phyloP scores from a whole-genome alignment of 2,797 vertebrate species.

The Molossus molossus region DNA sequence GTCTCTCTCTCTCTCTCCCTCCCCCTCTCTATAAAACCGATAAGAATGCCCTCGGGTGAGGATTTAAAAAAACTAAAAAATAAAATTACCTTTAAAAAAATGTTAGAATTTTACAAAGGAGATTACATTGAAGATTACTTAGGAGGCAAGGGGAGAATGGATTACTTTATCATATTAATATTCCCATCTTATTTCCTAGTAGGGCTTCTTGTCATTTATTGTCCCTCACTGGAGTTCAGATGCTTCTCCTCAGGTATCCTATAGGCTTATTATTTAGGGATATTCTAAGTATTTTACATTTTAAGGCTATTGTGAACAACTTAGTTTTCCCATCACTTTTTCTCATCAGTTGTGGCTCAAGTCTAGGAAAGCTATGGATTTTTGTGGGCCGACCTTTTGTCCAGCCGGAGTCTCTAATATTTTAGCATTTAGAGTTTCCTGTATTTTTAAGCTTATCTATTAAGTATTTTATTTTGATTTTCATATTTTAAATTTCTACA shows the following conservation, averaged over 20 bases:
- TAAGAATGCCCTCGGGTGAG: too few relatives aligned
- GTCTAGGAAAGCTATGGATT: slow-evolving; percentile 2
- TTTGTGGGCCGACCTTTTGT: background rate
- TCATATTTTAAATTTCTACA: slow-evolving; percentile 41
- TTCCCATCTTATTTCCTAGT: background rate
- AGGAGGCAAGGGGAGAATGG: background rate
- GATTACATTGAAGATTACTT: background rate
- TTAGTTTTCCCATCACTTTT: slow-evolving; percentile 39
- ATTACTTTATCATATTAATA: background rate
- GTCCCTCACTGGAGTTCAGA: slow-evolving; percentile 21
- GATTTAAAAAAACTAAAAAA: too few relatives aligned
- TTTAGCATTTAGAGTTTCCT: background rate
- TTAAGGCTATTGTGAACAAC: slow-evolving; percentile 1
- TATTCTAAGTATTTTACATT: slow-evolving; percentile 39
- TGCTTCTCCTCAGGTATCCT: slow-evolving; percentile 8
- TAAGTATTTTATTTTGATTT: slow-evolving; percentile 55
- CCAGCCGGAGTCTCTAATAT: background rate
- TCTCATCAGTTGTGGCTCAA: slow-evolving; percentile 30
- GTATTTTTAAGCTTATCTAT: background rate
- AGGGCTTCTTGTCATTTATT: background rate
- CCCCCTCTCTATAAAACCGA: too few relatives aligned
- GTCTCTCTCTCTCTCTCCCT: too few relatives aligned
- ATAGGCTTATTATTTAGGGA: slow-evolving; percentile 28
- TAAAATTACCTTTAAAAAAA: slow-evolving; percentile 21
- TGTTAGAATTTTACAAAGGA: slow-evolving; percentile 1